Conservation (phyloP, 2,113 vertebrate genomes). For the Danionella cerebrum region DNA sequence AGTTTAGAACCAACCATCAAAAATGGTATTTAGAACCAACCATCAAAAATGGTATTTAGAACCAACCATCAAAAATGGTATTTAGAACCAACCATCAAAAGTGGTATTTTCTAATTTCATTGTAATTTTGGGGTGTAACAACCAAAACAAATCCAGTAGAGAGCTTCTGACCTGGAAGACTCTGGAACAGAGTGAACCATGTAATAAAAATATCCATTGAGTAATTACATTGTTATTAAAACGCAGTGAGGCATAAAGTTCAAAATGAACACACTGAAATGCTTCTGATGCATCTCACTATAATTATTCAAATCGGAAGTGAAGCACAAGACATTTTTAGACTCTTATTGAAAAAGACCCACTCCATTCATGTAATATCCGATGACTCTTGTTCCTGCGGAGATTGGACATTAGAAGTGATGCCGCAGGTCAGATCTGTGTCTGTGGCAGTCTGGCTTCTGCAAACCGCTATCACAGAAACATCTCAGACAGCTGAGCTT, state of each 20-base stretch:
- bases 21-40: too few species aligned
- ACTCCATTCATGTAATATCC: neutral
- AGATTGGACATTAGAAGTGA: neutral
- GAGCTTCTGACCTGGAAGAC: neutral
- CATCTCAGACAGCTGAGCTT: neutral
- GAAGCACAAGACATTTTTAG: neutral
- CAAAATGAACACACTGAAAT: neutral
- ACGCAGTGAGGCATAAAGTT: neutral
- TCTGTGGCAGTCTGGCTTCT: neutral
- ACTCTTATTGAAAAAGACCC: neutral
- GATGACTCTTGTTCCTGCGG: neutral
- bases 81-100: too few species aligned
- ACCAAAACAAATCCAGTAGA: neutral
- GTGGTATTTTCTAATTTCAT: neutral
- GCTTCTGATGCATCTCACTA: neutral
- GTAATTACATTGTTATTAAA: neutral
- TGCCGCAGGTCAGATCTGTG: conserved; percentile 1
- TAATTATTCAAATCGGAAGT: neutral
- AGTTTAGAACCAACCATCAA: too few species aligned
- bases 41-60: too few species aligned
- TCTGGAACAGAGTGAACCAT: neutral
- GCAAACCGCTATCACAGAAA: neutral
- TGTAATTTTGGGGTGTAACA: too few species aligned
- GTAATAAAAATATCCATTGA: neutral
- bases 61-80: too few species aligned